Base-by-base conservation (phyloP, 2,888 invertebrate species). In the Leptopilina myrica region DNA sequence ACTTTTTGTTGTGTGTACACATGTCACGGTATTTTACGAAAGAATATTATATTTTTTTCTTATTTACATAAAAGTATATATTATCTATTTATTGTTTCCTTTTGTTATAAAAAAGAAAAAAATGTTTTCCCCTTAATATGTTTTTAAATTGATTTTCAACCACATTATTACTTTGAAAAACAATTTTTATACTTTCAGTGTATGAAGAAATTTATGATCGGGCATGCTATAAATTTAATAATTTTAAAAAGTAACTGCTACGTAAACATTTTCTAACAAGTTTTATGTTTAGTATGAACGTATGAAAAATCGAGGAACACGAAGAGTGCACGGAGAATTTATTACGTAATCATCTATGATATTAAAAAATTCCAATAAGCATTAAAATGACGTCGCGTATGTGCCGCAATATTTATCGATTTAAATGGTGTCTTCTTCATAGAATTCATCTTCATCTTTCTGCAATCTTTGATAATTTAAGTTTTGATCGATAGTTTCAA, bases 371-470 rank as follows among this genome's bases (percentile, higher is more conserved):
- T 73, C 33, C 56, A 73, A n/a, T 26, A 56, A 56, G 33, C 33
- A 56, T 14, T 33, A 73, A 53, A 33, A 43, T 56, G 40, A 73
- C 33, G 33, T 26, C 49, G 26, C 20, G 33, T 73, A 56, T n/a
- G 53, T 49, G 26, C 33, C n/a, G 56, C 56, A 56, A 73, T 73
- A 73, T 73, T 73, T 73, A 53, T 56, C 56, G n/a, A 62, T 62
- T 40, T 33, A 33, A 14, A 0, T 9, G 8, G 12, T 40, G 14
- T 14, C 64, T 49, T n/a, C 15, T 43, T 76, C 5, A 33, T 33
- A 33, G 3, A 2, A 4, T 33, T 33, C 3, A 33, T 33, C 33
- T 33, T 33, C 33, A 33, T 26, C 8, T 43, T 43, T 8, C 43
- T 43, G 5, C 43, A 43, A 43, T 43, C 43, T 43, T 15, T 40